Evolutionary conservation across 2,888 invertebrate species (phyloP).

Genomic region (Onchidella celtica): DNA sequence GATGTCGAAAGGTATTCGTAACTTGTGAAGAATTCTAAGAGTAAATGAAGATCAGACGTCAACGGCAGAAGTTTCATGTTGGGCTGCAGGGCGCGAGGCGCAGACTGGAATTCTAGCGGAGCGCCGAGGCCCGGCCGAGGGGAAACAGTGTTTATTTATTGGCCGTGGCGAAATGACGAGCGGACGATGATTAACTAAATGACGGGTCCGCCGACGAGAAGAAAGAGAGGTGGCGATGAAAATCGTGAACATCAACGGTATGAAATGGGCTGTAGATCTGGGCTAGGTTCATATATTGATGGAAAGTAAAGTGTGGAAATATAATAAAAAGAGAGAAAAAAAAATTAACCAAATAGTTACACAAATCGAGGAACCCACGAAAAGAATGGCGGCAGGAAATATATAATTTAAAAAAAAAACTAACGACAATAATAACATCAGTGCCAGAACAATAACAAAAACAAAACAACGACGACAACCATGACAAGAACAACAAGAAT

Average conservation of each 20-base stretch:
- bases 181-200: not conserved
- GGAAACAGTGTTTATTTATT: not conserved
- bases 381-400: no score
- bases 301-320: not conserved
- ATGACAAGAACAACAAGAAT: no score
- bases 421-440: no score
- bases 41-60: not conserved
- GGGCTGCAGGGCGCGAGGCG: not conserved
- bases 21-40: slow-evolving; percentile 9
- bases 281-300: not conserved
- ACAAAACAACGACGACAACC: no score
- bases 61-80: not conserved
- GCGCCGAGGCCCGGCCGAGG: not conserved
- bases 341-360: not conserved
- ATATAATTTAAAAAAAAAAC: no score
- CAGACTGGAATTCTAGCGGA: not conserved
- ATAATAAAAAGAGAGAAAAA: slow-evolving; percentile 2
- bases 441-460: no score
- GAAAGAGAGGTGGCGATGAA: not conserved
- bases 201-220: not conserved
- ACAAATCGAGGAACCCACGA: no score
- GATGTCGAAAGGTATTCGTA: not conserved
- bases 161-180: not conserved
- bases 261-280: no score
- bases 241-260: no score